These are phyloP conservation scores for Tenebrosternarchus preto DNA, from an alignment of 2,113 vertebrate species.

Conservation along the genomic window DNA sequence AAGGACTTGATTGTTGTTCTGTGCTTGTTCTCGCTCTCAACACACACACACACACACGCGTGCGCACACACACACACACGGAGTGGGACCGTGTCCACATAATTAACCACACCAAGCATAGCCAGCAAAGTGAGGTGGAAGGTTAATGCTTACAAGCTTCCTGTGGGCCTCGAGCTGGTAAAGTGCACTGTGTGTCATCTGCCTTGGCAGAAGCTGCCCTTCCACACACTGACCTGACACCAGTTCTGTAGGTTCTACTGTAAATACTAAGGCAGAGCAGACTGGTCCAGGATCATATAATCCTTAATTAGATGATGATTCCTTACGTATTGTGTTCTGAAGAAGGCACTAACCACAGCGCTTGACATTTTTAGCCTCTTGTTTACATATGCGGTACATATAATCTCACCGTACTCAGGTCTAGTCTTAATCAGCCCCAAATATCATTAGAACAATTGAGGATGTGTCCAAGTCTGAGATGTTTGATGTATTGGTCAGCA, in stretches of 20 bases:
- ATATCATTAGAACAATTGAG: not conserved
- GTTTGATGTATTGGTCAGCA: not conserved
- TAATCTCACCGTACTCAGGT: not conserved
- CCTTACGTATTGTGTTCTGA: not conserved
- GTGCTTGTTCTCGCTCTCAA: not conserved
- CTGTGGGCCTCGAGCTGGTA: conserved; percentile 46
- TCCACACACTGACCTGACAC: conserved; percentile 19
- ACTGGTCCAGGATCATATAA: not conserved
- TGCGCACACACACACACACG: conserved; percentile 34
- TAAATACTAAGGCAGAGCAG: not conserved
- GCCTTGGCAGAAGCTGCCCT: conserved; percentile 6
- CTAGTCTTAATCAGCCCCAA: not conserved
- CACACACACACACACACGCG: not conserved
- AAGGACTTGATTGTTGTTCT: conserved; percentile 50
- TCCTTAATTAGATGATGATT: not conserved
- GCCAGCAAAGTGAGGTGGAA: conserved; percentile 51
- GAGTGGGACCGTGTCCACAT: conserved; percentile 46
- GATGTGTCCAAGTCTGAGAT: not conserved
- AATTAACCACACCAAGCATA: conserved; percentile 50
- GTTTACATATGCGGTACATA: not conserved
- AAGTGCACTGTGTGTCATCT: conserved; percentile 42
- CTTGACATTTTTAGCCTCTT: not conserved
- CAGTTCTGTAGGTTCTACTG: not conserved
- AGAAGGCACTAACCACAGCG: not conserved
- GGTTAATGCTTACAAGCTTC: conserved; percentile 59